These are phyloP conservation scores for Poecilia picta DNA, from an alignment of 2,797 vertebrate species.

Conservation along the genomic window DNA sequence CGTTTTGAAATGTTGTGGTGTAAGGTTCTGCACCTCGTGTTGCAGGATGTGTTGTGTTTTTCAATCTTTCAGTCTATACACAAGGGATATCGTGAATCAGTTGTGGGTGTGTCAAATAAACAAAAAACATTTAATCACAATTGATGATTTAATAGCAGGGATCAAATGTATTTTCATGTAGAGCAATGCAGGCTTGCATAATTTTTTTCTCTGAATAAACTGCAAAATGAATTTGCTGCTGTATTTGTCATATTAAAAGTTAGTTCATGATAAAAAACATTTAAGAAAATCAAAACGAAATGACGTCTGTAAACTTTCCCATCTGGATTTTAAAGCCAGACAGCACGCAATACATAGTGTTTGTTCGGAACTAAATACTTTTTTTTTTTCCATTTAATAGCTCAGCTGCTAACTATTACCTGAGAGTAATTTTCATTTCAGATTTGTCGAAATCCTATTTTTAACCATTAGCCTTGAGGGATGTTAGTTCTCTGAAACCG, in stretches of 20 bases:
- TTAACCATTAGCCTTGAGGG: conserved; percentile 56
- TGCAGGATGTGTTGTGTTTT: not conserved
- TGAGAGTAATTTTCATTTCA: conserved; percentile 54
- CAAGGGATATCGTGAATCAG: not conserved
- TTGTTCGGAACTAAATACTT: conserved; percentile 37
- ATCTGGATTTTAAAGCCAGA: not conserved
- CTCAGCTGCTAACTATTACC: conserved; percentile 72
- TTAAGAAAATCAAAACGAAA: not conserved
- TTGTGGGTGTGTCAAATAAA: not conserved
- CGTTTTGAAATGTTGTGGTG: not conserved
- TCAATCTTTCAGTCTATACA: not conserved
- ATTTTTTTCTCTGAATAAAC: not conserved
- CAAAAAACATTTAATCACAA: not conserved
- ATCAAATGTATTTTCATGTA: not conserved
- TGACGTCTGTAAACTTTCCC: not conserved
- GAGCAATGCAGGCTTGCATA: not conserved
- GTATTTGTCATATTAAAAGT: not conserved
- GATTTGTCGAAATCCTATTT: conserved; percentile 53
- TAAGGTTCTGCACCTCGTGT: not conserved
- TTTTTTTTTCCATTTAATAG: conserved; percentile 39
- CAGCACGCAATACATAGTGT: not conserved
- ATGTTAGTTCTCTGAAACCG: conserved; percentile 55
- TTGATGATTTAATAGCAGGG: not conserved
- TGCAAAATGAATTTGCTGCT: not conserved
- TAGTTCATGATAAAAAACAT: not conserved